phyloP scores from a whole-genome alignment of 2,888 invertebrate species.

The Tipula confusa region DNA sequence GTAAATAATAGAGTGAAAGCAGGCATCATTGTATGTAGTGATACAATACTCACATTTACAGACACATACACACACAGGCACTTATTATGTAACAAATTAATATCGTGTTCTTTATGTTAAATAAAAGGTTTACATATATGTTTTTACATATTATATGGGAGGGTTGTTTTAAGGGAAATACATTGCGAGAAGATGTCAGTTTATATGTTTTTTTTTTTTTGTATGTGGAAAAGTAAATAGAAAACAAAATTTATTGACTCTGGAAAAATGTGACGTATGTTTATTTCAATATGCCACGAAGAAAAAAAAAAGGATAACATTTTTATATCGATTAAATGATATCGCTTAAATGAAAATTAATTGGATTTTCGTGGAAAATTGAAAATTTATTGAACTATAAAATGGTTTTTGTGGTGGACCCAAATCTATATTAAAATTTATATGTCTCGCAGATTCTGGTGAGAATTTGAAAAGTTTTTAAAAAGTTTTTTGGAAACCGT shows the following conservation, averaged over 20 bases:
- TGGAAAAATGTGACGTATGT: background rate
- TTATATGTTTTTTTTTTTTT: background rate
- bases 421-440: background rate
- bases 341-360: background rate
- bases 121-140: background rate
- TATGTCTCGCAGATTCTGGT: no score
- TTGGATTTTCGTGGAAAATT: background rate
- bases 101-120: background rate
- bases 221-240: background rate
- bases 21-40: background rate
- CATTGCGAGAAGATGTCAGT: background rate
- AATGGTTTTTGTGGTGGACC: background rate
- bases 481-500: no score
- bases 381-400: background rate
- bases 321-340: background rate
- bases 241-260: background rate
- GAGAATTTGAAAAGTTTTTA: no score
- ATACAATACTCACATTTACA: no score
- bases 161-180: background rate
- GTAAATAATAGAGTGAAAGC: background rate
- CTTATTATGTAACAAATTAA: background rate
- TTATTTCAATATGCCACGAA: background rate
- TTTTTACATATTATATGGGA: background rate
- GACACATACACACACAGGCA: background rate
- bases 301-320: background rate